Evolutionary conservation across 2,113 vertebrate species (phyloP).

Genomic region (Dicrurus megarhynchus): DNA sequence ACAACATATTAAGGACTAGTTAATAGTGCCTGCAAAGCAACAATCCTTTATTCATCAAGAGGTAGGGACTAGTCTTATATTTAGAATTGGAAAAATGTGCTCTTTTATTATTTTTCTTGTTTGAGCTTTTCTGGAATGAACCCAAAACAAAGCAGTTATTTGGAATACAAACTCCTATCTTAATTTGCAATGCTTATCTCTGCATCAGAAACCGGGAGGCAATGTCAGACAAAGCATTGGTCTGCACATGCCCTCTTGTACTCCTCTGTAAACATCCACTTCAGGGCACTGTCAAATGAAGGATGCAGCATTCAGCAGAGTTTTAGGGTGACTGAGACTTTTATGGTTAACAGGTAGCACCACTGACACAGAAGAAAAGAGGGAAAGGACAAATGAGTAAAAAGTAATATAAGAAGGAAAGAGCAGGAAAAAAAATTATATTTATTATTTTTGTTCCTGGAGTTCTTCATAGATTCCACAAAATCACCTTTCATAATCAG

Average conservation of each 20-base stretch:
- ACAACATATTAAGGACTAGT: background rate
- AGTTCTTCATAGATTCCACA: background rate
- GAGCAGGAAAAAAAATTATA: background rate
- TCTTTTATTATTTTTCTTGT: background rate
- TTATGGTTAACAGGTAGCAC: background rate
- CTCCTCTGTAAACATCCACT: background rate
- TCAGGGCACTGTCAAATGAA: background rate
- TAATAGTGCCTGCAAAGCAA: background rate
- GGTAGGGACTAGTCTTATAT: background rate
- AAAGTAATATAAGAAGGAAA: background rate
- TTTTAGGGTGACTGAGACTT: background rate
- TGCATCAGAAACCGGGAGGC: background rate
- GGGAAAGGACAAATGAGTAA: background rate
- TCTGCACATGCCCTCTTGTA: background rate
- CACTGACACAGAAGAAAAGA: background rate
- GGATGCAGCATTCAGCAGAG: background rate
- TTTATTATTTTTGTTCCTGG: background rate
- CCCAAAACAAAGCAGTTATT: background rate
- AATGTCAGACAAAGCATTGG: background rate
- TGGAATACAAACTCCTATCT: background rate
- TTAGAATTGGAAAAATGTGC: background rate
- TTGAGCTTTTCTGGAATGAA: background rate
- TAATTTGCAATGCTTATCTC: constrained; percentile 2
- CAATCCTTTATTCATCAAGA: background rate
- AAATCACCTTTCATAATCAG: background rate